Evolutionary conservation across 2,797 vertebrate species (phyloP), one percentile per base, ranked within the genome.

Genomic region (Picus viridis): DNA sequence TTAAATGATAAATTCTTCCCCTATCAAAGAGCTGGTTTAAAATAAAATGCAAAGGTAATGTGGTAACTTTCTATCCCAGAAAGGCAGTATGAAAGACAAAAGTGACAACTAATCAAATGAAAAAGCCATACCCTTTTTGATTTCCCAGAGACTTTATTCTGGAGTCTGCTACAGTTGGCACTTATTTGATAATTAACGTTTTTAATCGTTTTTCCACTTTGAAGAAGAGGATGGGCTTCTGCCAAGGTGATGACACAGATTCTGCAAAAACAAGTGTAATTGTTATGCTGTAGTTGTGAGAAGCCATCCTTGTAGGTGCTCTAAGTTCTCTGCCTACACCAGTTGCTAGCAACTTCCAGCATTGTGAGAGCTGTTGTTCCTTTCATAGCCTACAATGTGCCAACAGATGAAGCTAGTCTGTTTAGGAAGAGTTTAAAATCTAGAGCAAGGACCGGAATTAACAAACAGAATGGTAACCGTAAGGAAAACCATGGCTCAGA

Each of bases 71-170:
- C 57, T 64, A 2, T 17, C 32, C 14, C 8, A 64, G 26, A 54
- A 88, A 74, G 36, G 39, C 34, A 61, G 0, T 15, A 3, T 17
- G 51, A 75, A n/a, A 80, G 15, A 64, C 39, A 23, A 69, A 73
- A 70, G 72, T 29, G 4, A 65, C 43, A 87, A n/a, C 4, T 29
- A 81, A 61, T 1, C 14, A 77, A 59, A 82, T 41, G 12, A 85
- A 9, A 92, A 86, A 81, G 30, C 88, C 97, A 23, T 98, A 99
- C 99, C 98, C 99, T 97, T 96, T 99, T 99, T 69, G 99, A 99
- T 82, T 99, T 99, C 73, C 99, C 99, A 53, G 99, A 99, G 29
- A 99, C 99, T 97, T 99, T 99, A 96, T 99, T 99, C 87, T 99
- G 98, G 61, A 99, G 98, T 23, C 99, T 98, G 97, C 99, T 99